Evolutionary conservation across 2,888 invertebrate genomes (phyloP).

Genomic region (Cataglyphis altisquamis): DNA sequence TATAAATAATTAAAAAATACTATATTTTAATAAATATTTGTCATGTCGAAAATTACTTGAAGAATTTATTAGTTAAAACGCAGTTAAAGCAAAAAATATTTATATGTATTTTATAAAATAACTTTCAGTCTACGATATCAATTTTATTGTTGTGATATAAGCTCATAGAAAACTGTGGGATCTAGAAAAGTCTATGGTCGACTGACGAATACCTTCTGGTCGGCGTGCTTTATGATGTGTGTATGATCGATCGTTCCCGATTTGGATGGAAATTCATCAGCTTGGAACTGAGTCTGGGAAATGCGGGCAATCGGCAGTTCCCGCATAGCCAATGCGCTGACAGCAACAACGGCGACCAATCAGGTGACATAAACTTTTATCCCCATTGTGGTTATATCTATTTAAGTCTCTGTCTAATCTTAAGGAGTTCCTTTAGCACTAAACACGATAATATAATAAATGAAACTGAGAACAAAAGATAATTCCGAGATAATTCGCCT

Average conservation of each 20-base stretch:
- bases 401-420: too few species aligned
- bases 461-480: not conserved
- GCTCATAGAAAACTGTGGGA: not conserved
- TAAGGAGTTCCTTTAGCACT: not conserved
- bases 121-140: not conserved
- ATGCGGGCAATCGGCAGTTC: constrained; percentile 86
- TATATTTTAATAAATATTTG: not conserved
- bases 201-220: constrained; percentile 90
- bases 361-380: constrained; percentile 38
- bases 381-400: not conserved
- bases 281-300: constrained; percentile 90
- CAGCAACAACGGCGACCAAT: constrained; percentile 55
- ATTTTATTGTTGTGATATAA: not conserved
- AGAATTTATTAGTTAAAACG: not conserved
- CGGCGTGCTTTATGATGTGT: constrained; percentile 90
- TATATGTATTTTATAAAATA: not conserved
- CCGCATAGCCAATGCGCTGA: constrained; percentile 74
- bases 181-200: constrained; percentile 88
- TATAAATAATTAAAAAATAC: not conserved
- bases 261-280: constrained; percentile 87
- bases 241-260: constrained; percentile 89
- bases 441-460: not conserved
- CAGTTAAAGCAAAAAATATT: not conserved
- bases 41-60: not conserved
- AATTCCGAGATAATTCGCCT: not conserved